Base-by-base conservation (phyloP, 1,140 invertebrate species). In the Diachasma alloeum region DNA sequence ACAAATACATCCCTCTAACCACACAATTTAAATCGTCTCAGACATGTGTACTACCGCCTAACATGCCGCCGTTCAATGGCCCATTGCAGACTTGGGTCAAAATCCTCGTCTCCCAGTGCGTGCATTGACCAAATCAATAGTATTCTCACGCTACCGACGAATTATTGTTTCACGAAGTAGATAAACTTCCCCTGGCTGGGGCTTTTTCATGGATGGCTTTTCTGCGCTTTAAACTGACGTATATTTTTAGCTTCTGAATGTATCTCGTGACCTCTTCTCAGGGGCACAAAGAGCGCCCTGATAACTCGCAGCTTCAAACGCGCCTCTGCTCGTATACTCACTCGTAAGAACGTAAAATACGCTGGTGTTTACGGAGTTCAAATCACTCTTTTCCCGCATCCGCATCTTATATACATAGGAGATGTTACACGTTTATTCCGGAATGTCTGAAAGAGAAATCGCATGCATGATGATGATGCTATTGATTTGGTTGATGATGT, bases 121-220 rank as follows among this genome's bases (percentile, higher is more conserved):
- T 63, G 59, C 59, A 63, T 19, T 63, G 24, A 63, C 59, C 59
- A 63, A 63, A 63, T 63, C 59, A 63, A 63, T 63, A 63, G 59
- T 63, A 63, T 26, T 31, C 59, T 26, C 59, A 63, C 24, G 59
- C 59, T 31, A 63, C 59, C 19, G 24, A 26, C 22, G 24, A 63
- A 63, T 63, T 63, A 63, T 63, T 26, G 3, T 19, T 63, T 63
- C 24, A 63, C 24, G 6, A 63, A 63, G 19, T 26, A 26, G 59
- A 63, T 63, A 63, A 63, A 63, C 59, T 63, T 26, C 59, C 24
- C 53, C 9, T 46, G 4, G 48, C 4, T 9, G 13, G 48, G 48
- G 17, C 4, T 53, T 53, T 53, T 42, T n/a, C n/a, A 42, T 6
- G 9, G 48, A 15, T 8, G 9, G 48, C 6, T 15, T 63, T 63